Evolutionary conservation across 2,888 invertebrate genomes (phyloP), one percentile per base, ranked within the genome.

Genomic region (Craniophora ligustri): DNA sequence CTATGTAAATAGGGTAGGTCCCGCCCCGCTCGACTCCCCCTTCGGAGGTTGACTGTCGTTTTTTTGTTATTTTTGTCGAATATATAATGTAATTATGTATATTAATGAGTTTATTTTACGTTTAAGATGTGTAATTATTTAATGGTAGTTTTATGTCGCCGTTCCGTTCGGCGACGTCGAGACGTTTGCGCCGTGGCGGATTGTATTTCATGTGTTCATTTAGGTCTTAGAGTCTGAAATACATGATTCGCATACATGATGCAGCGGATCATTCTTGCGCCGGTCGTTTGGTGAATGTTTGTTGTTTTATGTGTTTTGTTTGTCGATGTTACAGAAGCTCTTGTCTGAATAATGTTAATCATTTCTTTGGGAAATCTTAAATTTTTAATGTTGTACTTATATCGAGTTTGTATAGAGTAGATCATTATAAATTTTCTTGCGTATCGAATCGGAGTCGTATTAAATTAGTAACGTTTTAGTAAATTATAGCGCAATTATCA

Each of bases 11-110:
- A 78, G 58, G 51, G 65, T 58, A 50, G 42, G 44, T 49, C 34
- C 18, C 35, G 59, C 60, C 42, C 39, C 48, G 50, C 34, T 55
- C 60, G 56, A 59, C 54, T 30, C 18, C 50, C 60, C 67, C 58
- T 61, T 67, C 68, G 73, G 75, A 77, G 78, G 80, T 80, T 79
- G 82, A 79, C 75, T 78, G 77, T 80, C 81, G 75, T 79, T 78
- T 84, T 53, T 86, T 88, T 86, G 85, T 89, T 88, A 85, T 86
- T 84, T 84, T 89, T 91, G n/a, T 91, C 88, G 90, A 90, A 91
- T 91, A 91, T 92, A 89, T 91, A 86, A 89, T 93, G 92, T 92
- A 92, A 92, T 92, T 92, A 92, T 93, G 92, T 93, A 92, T 89
- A 93, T 88, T 93, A 88, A 76, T 90, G 90, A 92, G 90, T 92